Conservation (phyloP, 1,140 invertebrate genomes). For the Bemisia tabaci region DNA sequence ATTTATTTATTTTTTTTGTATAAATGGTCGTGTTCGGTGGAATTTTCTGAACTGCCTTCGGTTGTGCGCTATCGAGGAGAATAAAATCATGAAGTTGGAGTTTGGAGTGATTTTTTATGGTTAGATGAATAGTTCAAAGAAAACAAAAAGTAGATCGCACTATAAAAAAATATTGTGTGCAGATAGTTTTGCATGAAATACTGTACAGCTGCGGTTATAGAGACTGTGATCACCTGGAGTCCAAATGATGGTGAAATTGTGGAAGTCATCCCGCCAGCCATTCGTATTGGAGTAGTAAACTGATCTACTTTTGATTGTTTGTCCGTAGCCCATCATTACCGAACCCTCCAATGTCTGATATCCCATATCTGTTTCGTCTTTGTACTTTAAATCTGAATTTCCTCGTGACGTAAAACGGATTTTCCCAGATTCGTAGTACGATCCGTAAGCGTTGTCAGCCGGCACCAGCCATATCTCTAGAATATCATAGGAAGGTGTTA, state of each 20-base stretch:
- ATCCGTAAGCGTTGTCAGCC: conserved; percentile 18
- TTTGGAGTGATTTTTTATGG: neutral
- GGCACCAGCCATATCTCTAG: conserved; percentile 20
- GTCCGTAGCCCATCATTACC: conserved; percentile 14
- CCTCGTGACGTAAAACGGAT: conserved; percentile 18
- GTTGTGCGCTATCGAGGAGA: neutral
- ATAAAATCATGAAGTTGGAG: neutral
- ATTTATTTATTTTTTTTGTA: too few relatives aligned
- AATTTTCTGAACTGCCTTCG: neutral
- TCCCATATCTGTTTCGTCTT: conserved; percentile 12
- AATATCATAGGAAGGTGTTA: conserved; percentile 1
- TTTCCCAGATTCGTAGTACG: conserved; percentile 17
- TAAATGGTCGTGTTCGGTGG: too few relatives aligned
- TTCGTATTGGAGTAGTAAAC: conserved; percentile 4
- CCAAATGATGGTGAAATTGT: conserved; percentile 45
- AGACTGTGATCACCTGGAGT: conserved; percentile 32
- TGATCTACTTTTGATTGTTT: conserved; percentile 11
- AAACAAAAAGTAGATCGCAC: too few relatives aligned
- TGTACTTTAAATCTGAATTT: conserved; percentile 13
- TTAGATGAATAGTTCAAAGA: too few relatives aligned
- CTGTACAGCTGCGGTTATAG: neutral
- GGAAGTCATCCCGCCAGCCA: conserved; percentile 43
- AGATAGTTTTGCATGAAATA: too few relatives aligned
- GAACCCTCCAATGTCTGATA: conserved; percentile 14
- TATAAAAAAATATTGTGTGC: neutral